These are phyloP conservation scores for Dichetophora obliterata DNA, from an alignment of 2,888 invertebrate genomes.

Conservation along the genomic window DNA sequence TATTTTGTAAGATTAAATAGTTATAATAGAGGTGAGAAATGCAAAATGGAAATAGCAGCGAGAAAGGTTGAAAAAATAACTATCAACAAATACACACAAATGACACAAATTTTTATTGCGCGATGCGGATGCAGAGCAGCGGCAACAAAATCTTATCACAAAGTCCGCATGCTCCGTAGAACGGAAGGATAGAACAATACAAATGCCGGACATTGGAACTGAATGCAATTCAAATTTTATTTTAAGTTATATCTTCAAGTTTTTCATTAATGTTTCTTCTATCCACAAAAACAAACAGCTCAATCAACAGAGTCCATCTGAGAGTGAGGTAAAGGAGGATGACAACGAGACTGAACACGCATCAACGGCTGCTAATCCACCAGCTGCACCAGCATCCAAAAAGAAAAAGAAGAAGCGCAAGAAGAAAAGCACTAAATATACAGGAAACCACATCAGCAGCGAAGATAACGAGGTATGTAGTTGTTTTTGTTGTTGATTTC, in stretches of 20 bases:
- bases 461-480: constrained; percentile 75
- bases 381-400: constrained; percentile 70
- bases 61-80: constrained; percentile 1
- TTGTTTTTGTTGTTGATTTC: not conserved
- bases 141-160: not conserved
- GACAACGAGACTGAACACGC: constrained; percentile 76
- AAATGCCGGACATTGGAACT: constrained; percentile 9
- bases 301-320: constrained; percentile 77
- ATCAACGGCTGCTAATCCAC: constrained; percentile 71
- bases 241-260: not conserved
- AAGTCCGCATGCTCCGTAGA: constrained; percentile 23
- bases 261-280: not conserved
- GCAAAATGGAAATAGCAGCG: not conserved
- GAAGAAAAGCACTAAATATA: constrained; percentile 74
- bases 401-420: constrained; percentile 77
- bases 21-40: not conserved
- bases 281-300: constrained; percentile 68
- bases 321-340: constrained; percentile 79
- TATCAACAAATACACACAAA: constrained; percentile 35
- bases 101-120: constrained; percentile 34
- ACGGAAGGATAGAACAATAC: not conserved
- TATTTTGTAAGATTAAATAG: not conserved
- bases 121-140: not conserved
- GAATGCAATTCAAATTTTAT: not conserved
- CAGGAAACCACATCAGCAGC: constrained; percentile 72